These are phyloP conservation scores for Myotis brandtii DNA, from an alignment of 2,113 vertebrate genomes.

Conservation along the genomic window DNA sequence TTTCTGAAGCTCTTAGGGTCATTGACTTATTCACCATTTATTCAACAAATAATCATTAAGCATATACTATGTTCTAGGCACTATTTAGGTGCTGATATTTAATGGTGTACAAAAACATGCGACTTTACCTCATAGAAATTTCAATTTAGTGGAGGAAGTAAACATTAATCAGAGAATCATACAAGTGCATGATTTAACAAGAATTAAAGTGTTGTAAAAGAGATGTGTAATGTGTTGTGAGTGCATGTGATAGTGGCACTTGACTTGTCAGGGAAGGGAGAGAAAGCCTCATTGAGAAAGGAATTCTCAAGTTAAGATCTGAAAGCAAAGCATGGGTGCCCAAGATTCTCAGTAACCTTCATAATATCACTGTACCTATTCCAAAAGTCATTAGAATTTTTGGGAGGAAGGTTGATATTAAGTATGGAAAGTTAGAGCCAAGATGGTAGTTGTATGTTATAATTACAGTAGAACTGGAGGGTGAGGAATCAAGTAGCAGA, in stretches of 20 bases:
- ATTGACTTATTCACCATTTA: conserved; percentile 1
- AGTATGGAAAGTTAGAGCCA: background rate
- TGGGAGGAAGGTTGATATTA: background rate
- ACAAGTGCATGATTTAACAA: background rate
- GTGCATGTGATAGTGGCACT: background rate
- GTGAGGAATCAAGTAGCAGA: background rate
- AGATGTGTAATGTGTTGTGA: background rate
- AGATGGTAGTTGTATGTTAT: background rate
- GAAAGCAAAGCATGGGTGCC: background rate
- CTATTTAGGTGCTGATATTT: background rate
- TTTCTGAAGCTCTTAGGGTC: background rate
- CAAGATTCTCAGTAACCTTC: background rate
- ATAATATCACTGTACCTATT: background rate
- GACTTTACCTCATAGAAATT: background rate
- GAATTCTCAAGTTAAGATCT: background rate
- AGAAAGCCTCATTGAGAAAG: background rate
- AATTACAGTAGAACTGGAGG: background rate
- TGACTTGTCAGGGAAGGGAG: background rate
- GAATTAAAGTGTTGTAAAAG: conserved; percentile 6
- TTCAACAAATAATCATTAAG: background rate
- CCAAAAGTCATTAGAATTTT: background rate
- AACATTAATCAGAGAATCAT: background rate
- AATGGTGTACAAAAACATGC: background rate
- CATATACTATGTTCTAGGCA: background rate
- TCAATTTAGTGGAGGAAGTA: background rate